Conservation (phyloP, 2,797 vertebrate species). For the Pygocentrus nattereri region DNA sequence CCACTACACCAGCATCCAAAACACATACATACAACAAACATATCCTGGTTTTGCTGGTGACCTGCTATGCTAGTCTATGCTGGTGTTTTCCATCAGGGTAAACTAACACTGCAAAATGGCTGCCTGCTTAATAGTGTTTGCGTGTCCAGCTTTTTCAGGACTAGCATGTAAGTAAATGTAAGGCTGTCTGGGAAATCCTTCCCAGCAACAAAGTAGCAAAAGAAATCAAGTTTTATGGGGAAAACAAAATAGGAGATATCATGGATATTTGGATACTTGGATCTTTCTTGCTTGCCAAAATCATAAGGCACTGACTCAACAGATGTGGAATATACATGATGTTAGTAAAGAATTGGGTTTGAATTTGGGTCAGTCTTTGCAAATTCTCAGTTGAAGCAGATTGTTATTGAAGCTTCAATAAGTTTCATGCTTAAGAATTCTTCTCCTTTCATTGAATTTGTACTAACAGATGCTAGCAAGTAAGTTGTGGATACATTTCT, state of each 20-base stretch:
- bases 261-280: too few species aligned
- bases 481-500: background rate
- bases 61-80: too few species aligned
- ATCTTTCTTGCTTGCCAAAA: background rate
- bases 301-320: background rate
- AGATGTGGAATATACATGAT: background rate
- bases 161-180: background rate
- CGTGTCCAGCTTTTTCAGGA: background rate
- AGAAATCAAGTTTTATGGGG: background rate
- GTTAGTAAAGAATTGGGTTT: too few species aligned
- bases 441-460: background rate
- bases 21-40: too few species aligned
- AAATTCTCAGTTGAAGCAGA: background rate
- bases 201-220: background rate
- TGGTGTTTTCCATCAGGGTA: too few species aligned
- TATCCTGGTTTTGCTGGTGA: too few species aligned
- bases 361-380: background rate
- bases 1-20: too few species aligned
- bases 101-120: constrained; percentile 5
- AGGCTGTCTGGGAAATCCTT: background rate
- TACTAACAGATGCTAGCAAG: background rate
- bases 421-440: background rate
- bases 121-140: background rate
- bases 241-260: background rate
- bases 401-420: background rate